Evolutionary conservation across 2,797 vertebrate genomes (phyloP), one percentile per base, ranked within the genome.

Genomic region (Sternarchorhynchus goeldii): DNA sequence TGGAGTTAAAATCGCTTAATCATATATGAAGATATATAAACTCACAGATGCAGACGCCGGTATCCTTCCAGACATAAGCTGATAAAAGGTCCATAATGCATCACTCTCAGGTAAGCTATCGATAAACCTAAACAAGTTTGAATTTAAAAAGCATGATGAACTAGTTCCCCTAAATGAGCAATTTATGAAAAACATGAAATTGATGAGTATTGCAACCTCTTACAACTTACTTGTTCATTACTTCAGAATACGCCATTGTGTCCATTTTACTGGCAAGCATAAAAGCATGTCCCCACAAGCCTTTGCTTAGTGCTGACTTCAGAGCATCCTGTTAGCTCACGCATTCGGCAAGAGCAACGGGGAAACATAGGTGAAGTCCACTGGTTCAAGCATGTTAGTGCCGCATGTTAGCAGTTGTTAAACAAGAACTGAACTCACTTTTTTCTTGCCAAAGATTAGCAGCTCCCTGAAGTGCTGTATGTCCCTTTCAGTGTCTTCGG

Each of bases 201-300:
- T 50, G 20, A 67, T 12, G 4, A 20, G 21, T 21, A 5, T n/a
- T 68, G 14, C 31, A 31, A 31, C n/a, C 6, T 55, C 2, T 53
- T 69, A n/a, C 18, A 55, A 69, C 67, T 31, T 70, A 70, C 67
- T 34, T 70, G 67, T 29, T 70, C 67, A 70, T 70, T 56, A 70
- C 67, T 56, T 70, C 6, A 56, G 67, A 56, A 70, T 32, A 70
- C 4, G 67, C 29, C 50, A 16, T 56, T 17, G 7, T 56, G 29
- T 70, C 67, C 67, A 70, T 70, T 56, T 56, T 70, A 56, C 67
- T 34, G 29, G 67, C 67, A 12, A 70, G 67, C 67, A 70, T 70
- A 20, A 70, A 56, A 34, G 67, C 67, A 70, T 70, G 67, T 70
- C 50, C 67, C 67, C 67, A 70, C 29, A 70, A 56, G 3, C 67